A percentile compares a stretch with the other conserved stretches of the same genome.
phyloP scores from a whole-genome alignment of 1,140 invertebrate species.

The Drosophila ercepeae region DNA sequence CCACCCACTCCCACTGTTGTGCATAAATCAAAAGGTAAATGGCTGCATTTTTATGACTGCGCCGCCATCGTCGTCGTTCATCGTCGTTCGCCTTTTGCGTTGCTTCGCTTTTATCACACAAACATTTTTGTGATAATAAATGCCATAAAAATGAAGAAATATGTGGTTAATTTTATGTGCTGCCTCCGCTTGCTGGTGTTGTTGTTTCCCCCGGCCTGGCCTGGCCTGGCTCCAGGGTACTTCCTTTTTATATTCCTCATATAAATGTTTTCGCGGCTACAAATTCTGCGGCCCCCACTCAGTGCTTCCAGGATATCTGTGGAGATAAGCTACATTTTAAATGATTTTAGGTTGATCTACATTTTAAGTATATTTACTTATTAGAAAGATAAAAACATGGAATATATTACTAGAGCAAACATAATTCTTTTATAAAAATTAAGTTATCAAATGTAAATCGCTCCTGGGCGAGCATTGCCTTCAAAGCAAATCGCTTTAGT shows the following conservation, averaged over 20 bases:
- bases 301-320: slow-evolving; percentile 20
- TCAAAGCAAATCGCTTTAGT: slow-evolving; percentile 35
- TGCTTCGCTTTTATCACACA: slow-evolving; percentile 79
- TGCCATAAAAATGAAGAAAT: slow-evolving; percentile 83
- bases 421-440: slow-evolving; percentile 5
- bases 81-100: slow-evolving; percentile 67
- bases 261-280: slow-evolving; percentile 79
- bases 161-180: slow-evolving; percentile 82
- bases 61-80: slow-evolving; percentile 63
- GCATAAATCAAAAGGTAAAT: slow-evolving; percentile 83
- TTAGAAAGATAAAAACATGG: background rate
- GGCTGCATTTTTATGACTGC: slow-evolving; percentile 82
- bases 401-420: too few species aligned
- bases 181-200: slow-evolving; percentile 21
- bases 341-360: background rate
- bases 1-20: slow-evolving; percentile 38
- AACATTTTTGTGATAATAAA: slow-evolving; percentile 83
- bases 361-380: background rate
- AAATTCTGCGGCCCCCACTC: slow-evolving; percentile 58
- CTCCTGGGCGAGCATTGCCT: slow-evolving; percentile 24
- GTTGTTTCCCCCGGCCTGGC: slow-evolving; percentile 1
- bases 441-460: slow-evolving; percentile 29
- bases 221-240: slow-evolving; percentile 16
- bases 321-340: slow-evolving; percentile 6
- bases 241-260: slow-evolving; percentile 75